These are phyloP conservation scores for Loriculus beryllinus DNA, from an alignment of 2,797 vertebrate genomes.

Conservation along the genomic window DNA sequence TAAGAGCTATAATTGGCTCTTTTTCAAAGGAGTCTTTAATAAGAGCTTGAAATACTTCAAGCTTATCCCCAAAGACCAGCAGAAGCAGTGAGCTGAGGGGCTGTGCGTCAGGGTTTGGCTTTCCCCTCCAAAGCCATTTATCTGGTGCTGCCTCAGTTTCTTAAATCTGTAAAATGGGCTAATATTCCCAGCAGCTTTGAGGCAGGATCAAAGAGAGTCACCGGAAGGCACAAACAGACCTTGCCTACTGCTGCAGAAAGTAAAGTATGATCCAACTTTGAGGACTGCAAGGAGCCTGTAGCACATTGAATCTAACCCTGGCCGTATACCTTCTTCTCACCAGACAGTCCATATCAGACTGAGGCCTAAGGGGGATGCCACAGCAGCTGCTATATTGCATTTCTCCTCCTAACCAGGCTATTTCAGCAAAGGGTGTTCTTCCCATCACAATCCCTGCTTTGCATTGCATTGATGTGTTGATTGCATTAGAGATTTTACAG, in stretches of 20 bases:
- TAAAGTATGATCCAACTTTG: not conserved
- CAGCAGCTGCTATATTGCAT: not conserved
- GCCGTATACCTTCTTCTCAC: not conserved
- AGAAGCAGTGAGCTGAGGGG: not conserved
- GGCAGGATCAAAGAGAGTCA: not conserved
- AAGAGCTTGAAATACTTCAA: not conserved
- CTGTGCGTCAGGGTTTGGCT: rapidly evolving
- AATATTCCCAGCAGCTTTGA: not conserved
- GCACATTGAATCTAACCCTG: not conserved
- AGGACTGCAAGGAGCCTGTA: not conserved
- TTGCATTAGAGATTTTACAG: not conserved
- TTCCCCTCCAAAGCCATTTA: not conserved
- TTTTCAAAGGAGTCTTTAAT: slow-evolving; percentile 21
- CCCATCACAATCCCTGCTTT: rapidly evolving
- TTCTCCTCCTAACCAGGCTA: not conserved
- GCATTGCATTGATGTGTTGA: not conserved
- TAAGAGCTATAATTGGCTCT: slow-evolving; percentile 11
- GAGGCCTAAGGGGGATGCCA: not conserved
- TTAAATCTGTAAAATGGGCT: not conserved
- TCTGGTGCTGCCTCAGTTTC: not conserved
- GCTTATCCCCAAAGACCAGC: not conserved
- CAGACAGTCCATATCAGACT: rapidly evolving
- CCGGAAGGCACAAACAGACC: not conserved
- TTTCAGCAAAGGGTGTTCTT: rapidly evolving
- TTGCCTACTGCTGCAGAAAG: rapidly evolving